Base-by-base conservation (phyloP, 2,113 vertebrate species). In the Rhodinocichla rosea region DNA sequence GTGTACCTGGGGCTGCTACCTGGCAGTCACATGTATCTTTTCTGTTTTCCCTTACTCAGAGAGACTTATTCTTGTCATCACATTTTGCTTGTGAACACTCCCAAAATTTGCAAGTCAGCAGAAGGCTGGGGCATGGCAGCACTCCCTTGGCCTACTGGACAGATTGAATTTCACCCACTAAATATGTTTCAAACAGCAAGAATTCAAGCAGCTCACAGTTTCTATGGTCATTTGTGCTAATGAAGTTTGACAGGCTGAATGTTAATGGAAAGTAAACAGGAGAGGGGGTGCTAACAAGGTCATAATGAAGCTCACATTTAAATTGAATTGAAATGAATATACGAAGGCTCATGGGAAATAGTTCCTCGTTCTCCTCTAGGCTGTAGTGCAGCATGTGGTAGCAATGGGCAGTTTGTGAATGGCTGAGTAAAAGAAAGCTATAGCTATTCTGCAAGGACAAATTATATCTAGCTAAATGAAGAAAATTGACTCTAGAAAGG, bases 301-400 rank as follows among this genome's bases (percentile, higher is more conserved):
- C 95, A 64, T 96, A 95, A 96, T 91, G 91, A 95, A 95, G 94
- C 88, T 96, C 93, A 59, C 90, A 95, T 95, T 97, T 96, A 94
- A 93, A 96, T 94, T 85, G 69, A 94, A 94, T 95, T 78, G 93
- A 79, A 91, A 84, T 1, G 28, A 95, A 84, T 95, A 95, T 94
- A 94, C 1, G 52, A 95, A 86, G 2, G 4, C 79, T 93, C 94
- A 81, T 70, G 93, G 81, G 94, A 80, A 95, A 59, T 83, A 74
- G 75, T 94, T 89, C 37, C 40, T 68, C 6, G 10, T 82, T 83
- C 83, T 97, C 81, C 95, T 94, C 93, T 78, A 85, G 95, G 84
- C 95, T 90, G 82, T 59, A 33, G 64, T 94, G 84, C 84, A 91
- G 95, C 95, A 57, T 95, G 94, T 92, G 94, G 95, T 92, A 84